Base-by-base conservation (phyloP, 2,113 vertebrate species). In the Bolborhynchus lineola region DNA sequence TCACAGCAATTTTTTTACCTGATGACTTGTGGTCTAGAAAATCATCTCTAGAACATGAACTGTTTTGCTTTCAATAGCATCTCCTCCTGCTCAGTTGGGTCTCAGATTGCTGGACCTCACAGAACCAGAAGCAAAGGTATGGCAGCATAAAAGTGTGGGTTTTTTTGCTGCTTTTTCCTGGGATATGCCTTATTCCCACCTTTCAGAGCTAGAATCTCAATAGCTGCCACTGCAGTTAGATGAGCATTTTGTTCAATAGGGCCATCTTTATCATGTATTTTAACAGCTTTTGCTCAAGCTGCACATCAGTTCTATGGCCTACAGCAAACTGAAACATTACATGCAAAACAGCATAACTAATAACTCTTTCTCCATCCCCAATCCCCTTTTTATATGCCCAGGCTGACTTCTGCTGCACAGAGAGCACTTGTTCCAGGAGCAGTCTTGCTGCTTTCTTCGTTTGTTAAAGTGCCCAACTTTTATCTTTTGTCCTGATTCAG, bases 131-230 rank as follows among this genome's bases (percentile, higher is more conserved):
- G 20, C 39, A 79, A 64, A 79, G 33, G 21, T 28, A 29, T 2
- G 7, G 15, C 33, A 71, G 19, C 31, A 11, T 10, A 7, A 49
- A 49, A 42, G 7, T 3, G 0, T 50, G 31, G 24, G 0, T 0
- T 41, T 18, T 63, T 62, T 42, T 60, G 37, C 44, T 72, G 59
- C 26, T 77, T 80, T 80, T 90, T 74, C 26, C 68, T 49, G 44
- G 31, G 37, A 41, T 60, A 6, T 53, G 42, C 50, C 21, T 90
- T 80, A 20, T 65, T 71, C 55, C 88, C 39, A 88, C 64, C 72
- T 94, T 90, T 52, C 39, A 57, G 50, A 83, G 15, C 19, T 59
- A 41, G 46, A 55, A 39, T 79, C 24, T 60, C 71, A 33, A 8
- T 42, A 80, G 26, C 67, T 88, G 91, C 63, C 57, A 18, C 67